A percentile compares a stretch with the other conserved stretches of the same genome.
phyloP scores from a whole-genome alignment of 2,113 vertebrate species.

The Cricetomys ansorgei region DNA sequence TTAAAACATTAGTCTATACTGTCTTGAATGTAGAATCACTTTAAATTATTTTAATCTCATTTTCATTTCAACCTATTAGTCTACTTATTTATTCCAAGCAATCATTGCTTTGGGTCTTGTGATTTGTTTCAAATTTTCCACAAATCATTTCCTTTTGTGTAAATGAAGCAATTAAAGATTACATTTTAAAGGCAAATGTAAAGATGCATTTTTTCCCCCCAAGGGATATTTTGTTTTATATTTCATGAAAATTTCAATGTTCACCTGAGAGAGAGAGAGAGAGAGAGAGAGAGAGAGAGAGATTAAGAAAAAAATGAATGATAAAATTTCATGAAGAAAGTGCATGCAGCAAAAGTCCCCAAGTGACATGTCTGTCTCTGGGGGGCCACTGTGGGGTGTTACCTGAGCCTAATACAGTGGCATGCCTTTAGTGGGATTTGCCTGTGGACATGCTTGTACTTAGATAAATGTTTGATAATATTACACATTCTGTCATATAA shows the following conservation, averaged over 20 bases:
- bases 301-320: neutral
- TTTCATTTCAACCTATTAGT: neutral
- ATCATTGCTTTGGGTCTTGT: neutral
- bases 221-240: neutral
- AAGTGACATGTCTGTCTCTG: neutral
- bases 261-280: slow-evolving; percentile 7
- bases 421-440: neutral
- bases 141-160: neutral
- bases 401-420: neutral
- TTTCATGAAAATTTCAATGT: neutral
- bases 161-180: neutral
- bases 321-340: neutral
- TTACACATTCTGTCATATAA: neutral
- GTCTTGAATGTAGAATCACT: neutral
- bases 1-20: slow-evolving; percentile 28
- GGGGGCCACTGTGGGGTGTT: no score
- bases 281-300: neutral
- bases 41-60: neutral
- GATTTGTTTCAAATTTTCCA: neutral
- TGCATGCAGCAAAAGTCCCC: fast-evolving
- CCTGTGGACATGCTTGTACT: neutral
- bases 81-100: neutral
- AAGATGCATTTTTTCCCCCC: neutral
- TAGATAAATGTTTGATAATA: slow-evolving; percentile 23
- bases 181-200: neutral